A percentile compares a stretch with the other conserved stretches of the same genome.
These are phyloP conservation scores for Triops longicaudatus DNA, from an alignment of 1,140 invertebrate genomes.

Conservation along the genomic window DNA sequence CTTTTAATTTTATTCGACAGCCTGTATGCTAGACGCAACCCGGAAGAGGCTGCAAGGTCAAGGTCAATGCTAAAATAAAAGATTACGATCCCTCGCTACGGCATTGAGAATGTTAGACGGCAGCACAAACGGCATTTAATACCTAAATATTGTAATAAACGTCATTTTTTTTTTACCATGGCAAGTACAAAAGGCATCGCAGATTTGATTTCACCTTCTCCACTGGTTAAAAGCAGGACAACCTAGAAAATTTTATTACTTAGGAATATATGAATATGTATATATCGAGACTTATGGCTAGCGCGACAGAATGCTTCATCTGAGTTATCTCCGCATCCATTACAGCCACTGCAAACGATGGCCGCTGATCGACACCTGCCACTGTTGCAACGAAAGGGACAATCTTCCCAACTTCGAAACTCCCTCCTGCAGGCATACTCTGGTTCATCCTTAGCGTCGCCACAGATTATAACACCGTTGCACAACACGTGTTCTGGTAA, in stretches of 20 bases:
- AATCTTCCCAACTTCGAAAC: conserved; percentile 42
- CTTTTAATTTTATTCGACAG: too few species aligned
- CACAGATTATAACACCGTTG: conserved; percentile 74
- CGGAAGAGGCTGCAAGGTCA: too few species aligned
- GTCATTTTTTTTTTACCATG: too few species aligned
- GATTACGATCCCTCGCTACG: too few species aligned
- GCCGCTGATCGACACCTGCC: conserved; percentile 76
- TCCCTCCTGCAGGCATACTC: conserved; percentile 49
- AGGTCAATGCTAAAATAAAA: too few species aligned
- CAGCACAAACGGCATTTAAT: too few species aligned
- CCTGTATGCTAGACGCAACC: too few species aligned
- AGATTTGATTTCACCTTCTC: neutral
- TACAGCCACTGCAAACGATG: conserved; percentile 73
- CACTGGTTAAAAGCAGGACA: neutral
- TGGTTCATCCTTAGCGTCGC: conserved; percentile 75
- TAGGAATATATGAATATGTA: neutral
- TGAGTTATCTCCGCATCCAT: conserved; percentile 80
- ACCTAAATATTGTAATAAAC: too few species aligned
- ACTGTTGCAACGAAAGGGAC: conserved; percentile 72
- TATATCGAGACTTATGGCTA: conserved; percentile 60
- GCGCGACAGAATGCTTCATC: conserved; percentile 74
- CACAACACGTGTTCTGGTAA: conserved; percentile 82
- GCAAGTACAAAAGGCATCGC: neutral
- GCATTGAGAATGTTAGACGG: too few species aligned
- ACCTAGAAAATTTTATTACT: conserved; percentile 28